A percentile compares a stretch with the other conserved stretches of the same genome.
Conservation (phyloP, 2,797 vertebrate genomes). For the Smutsia gigantea region DNA sequence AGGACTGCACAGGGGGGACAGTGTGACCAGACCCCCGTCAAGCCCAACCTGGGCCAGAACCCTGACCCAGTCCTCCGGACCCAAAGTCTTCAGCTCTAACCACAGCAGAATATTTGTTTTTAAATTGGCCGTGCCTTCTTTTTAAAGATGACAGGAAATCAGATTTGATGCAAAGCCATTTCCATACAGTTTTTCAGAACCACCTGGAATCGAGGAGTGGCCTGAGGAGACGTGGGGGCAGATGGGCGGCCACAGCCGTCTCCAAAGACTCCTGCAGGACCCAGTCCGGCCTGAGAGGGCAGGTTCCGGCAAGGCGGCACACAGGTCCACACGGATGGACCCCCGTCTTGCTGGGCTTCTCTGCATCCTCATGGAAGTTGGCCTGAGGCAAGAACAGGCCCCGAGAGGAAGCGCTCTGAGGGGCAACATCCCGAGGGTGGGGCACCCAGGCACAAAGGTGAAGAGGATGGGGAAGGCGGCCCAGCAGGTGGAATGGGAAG, state of each 20-base stretch:
- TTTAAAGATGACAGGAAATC: background rate
- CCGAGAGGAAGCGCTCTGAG: background rate
- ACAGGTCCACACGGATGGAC: background rate
- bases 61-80: background rate
- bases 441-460: background rate
- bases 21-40: background rate
- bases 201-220: background rate
- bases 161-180: background rate
- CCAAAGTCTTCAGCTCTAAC: background rate
- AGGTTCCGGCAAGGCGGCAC: background rate
- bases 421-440: background rate
- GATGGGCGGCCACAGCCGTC: too few species aligned
- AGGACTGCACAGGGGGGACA: accelerated
- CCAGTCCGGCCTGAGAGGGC: background rate
- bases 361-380: background rate
- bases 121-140: background rate
- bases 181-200: background rate
- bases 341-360: background rate
- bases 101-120: background rate
- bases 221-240: background rate
- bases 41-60: background rate
- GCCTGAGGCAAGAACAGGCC: background rate
- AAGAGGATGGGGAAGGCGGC: too few species aligned
- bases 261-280: background rate
- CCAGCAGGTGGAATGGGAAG: background rate